Evolutionary conservation across 2,113 vertebrate genomes (phyloP), one percentile per base, ranked within the genome.

Genomic region (Psophia crepitans): DNA sequence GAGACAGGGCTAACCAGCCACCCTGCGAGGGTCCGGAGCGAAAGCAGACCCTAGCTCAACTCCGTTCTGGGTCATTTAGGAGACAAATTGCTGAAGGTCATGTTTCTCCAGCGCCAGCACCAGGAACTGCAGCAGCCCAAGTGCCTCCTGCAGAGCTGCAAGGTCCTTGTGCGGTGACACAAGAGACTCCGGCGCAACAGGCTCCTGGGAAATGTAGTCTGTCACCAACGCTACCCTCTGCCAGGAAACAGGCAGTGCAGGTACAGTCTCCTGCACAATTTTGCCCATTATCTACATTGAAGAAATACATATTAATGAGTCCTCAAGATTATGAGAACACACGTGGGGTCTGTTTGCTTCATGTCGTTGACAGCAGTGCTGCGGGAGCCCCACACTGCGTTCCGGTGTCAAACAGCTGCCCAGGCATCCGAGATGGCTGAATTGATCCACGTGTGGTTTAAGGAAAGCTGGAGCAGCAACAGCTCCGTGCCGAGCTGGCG

Each of bases 131-230:
- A 83, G 80, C 68, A 54, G 58, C 44, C 23, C 26, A 3, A 44
- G 41, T 1, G 44, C 28, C 54, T 77, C 51, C 17, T 8, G 84
- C 89, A 33, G 82, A n/a, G 27, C 94, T 65, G 70, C 18, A 4
- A 46, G 43, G n/a, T 51, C 91, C 89, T 69, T 16, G 12, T 71
- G 82, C 60, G 7, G 87, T 27, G 81, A 87, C 89, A 49, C 44
- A 8, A 5, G n/a, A 15, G 33, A 20, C 32, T 11, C 37, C 41
- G 4, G 54, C 15, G 5, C 74, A 27, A 24, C 56, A 75, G 93
- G 39, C 91, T 97, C 94, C 92, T 98, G 98, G 98, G 98, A 97
- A 97, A 96, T 97, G 98, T 95, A 98, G 98, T 98, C 73, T 71
- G 35, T 16, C 41, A 23, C 22, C 53, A 2, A 2, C 5, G 14